phyloP scores from a whole-genome alignment of 30 jellyfish, hydroid and myxozoan genomes.

The Hydra vulgaris region DNA sequence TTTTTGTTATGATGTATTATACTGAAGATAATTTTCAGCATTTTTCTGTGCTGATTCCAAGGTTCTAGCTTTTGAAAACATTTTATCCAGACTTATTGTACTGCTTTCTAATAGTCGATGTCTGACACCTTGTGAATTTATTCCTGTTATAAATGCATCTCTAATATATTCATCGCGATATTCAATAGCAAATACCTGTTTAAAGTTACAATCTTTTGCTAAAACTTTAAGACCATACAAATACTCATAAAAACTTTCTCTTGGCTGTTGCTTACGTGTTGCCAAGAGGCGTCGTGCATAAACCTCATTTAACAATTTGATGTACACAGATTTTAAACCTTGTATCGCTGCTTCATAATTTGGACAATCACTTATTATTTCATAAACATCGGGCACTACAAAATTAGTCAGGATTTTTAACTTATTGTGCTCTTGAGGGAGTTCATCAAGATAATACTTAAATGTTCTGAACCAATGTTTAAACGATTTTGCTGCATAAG shows the following conservation, averaged over 20 bases:
- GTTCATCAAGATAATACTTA: no score
- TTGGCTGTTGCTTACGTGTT: slow-evolving; percentile 41
- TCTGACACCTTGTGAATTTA: slow-evolving; percentile 35
- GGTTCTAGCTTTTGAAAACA: slow-evolving; percentile 29
- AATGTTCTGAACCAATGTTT: no score
- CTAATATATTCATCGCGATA: slow-evolving; percentile 45
- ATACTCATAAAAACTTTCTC: slow-evolving; percentile 51
- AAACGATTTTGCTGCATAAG: no score
- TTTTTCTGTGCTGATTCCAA: no score
- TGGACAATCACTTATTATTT: slow-evolving; percentile 20
- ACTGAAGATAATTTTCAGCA: no score
- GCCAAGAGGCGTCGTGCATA: slow-evolving; percentile 59
- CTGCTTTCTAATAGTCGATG: slow-evolving; percentile 45
- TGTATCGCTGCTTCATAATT: slow-evolving; percentile 41
- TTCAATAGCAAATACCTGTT: slow-evolving; percentile 19
- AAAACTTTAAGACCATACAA: slow-evolving; percentile 49
- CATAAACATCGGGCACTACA: slow-evolving; percentile 23
- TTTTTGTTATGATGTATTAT: no score
- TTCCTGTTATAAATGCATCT: slow-evolving; percentile 56
- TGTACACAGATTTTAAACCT: slow-evolving; percentile 30
- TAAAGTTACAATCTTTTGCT: slow-evolving; percentile 53
- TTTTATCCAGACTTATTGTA: slow-evolving; percentile 16
- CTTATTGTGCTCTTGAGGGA: no score
- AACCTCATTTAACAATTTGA: slow-evolving; percentile 48
- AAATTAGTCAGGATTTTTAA: slow-evolving; percentile 26